A percentile compares a stretch with the other conserved stretches of the same genome.
Evolutionary conservation across 1,140 invertebrate genomes (phyloP).

Genomic region (Calephelis nemesis): DNA sequence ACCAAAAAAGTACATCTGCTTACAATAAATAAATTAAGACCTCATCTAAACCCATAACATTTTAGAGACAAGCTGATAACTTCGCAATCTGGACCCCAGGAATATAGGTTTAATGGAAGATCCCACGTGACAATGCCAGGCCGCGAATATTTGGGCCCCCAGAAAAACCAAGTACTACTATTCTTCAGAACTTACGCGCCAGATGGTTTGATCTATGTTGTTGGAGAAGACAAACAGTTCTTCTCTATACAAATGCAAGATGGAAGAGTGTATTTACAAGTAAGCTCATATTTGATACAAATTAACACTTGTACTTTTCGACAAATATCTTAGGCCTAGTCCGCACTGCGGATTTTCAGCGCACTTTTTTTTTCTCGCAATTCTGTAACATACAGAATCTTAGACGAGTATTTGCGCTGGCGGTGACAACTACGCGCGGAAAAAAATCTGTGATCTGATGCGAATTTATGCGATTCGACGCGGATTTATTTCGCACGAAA

Average conservation of each 20-base stretch:
- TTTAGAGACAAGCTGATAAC: constrained; percentile 83
- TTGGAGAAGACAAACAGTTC: constrained; percentile 87
- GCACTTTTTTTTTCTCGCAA: too few species aligned
- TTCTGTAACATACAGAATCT: too few species aligned
- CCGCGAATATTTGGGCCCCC: constrained; percentile 46
- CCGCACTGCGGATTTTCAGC: too few species aligned
- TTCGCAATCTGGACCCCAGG: constrained; percentile 79
- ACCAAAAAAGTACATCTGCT: too few species aligned
- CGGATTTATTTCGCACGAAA: too few species aligned
- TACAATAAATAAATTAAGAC: too few species aligned
- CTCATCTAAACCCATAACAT: neutral
- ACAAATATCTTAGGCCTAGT: too few species aligned
- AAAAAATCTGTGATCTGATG: too few species aligned
- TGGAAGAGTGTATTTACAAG: constrained; percentile 87
- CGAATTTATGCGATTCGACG: too few species aligned
- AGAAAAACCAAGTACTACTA: constrained; percentile 61
- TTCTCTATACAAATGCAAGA: constrained; percentile 91
- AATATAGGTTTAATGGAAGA: constrained; percentile 91
- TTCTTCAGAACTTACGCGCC: constrained; percentile 92
- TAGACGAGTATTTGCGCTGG: too few species aligned
- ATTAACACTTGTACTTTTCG: too few species aligned
- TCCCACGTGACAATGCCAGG: constrained; percentile 57
- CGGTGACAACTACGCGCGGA: too few species aligned
- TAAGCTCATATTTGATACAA: constrained; percentile 42
- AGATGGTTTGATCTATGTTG: constrained; percentile 93